Percentiles rank a stretch among this genome's conserved stretches.
Evolutionary conservation across 1,140 invertebrate species (phyloP).

Genomic region (Drosophila trapezifrons): DNA sequence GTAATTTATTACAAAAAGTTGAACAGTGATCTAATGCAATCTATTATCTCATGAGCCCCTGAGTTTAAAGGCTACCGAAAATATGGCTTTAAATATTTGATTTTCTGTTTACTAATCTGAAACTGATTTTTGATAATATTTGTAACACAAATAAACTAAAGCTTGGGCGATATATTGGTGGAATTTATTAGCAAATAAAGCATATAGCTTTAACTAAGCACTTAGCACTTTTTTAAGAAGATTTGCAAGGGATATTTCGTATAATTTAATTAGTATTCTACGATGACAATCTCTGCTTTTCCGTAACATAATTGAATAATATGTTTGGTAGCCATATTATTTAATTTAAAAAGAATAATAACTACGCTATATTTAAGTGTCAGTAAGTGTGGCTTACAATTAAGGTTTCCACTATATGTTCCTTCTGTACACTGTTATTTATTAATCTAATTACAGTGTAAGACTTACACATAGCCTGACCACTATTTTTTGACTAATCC

Average conservation of each 20-base stretch:
- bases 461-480: neutral
- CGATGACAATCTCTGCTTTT: too few relatives aligned
- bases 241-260: neutral
- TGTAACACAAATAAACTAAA: neutral
- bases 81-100: neutral
- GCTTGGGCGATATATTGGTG: neutral
- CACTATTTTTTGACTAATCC: neutral
- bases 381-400: neutral
- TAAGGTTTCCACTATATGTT: neutral
- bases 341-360: too few relatives aligned
- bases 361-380: neutral
- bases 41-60: slow-evolving; percentile 12
- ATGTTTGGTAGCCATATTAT: too few relatives aligned
- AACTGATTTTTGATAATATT: neutral
- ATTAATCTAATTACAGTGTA: neutral
- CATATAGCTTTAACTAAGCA: too few relatives aligned
- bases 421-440: neutral
- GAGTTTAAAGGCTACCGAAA: neutral
- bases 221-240: too few relatives aligned
- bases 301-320: too few relatives aligned
- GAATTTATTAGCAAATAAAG: too few relatives aligned
- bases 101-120: neutral
- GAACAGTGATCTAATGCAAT: slow-evolving; percentile 37
- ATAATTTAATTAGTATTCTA: neutral
- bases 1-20: slow-evolving; percentile 36